These are phyloP conservation scores for Catostylus mosaicus DNA, from an alignment of 30 jellyfish, hydroid and myxozoan species.

Conservation along the genomic window DNA sequence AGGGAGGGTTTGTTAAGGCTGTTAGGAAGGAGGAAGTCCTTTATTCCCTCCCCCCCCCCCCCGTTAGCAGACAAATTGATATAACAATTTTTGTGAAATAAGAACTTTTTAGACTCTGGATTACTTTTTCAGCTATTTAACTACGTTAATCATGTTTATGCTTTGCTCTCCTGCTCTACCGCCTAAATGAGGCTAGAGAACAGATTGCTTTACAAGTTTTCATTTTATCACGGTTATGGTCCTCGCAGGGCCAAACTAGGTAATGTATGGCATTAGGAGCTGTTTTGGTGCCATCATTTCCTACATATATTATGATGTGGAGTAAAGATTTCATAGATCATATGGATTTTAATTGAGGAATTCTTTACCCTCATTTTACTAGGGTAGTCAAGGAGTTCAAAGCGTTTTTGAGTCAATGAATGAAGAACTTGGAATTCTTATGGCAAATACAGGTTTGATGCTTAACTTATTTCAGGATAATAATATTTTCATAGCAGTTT, in stretches of 20 bases:
- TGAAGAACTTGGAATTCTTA: conserved; percentile 44
- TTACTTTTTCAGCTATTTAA: too few species aligned
- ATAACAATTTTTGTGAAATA: too few species aligned
- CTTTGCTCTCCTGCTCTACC: too few species aligned
- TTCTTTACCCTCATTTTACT: background rate
- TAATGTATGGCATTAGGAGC: too few species aligned
- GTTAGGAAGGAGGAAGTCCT: background rate
- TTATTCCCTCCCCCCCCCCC: background rate
- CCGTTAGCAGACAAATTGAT: too few species aligned
- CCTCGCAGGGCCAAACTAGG: too few species aligned
- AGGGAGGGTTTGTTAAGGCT: background rate
- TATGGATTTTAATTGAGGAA: background rate
- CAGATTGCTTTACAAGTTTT: background rate
- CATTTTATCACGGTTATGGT: too few species aligned
- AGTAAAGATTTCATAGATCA: background rate
- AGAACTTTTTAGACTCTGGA: too few species aligned
- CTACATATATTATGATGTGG: background rate
- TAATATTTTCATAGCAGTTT: too few species aligned
- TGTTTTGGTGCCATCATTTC: background rate
- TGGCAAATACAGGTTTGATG: conserved; percentile 74
- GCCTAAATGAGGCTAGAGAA: background rate
- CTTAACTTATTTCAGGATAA: background rate
- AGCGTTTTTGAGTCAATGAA: conserved; percentile 36
- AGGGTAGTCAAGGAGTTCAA: conserved; percentile 61
- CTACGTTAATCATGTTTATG: too few species aligned